Conservation (phyloP, 1,140 invertebrate species). For the Atta colombica region DNA sequence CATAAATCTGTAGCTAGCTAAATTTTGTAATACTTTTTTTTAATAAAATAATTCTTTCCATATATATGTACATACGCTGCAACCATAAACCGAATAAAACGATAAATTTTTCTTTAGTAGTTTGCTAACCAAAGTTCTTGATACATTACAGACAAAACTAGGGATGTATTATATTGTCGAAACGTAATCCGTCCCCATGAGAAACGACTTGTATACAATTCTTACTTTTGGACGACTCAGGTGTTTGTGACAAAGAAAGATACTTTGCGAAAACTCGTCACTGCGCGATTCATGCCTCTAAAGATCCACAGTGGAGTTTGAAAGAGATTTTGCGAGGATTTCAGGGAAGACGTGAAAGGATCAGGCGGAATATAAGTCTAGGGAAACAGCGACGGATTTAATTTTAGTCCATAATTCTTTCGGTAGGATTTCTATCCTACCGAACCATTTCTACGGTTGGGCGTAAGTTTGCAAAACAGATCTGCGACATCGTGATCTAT, state of each 20-base stretch:
- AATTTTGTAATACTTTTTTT: too few species aligned
- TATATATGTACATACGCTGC: too few species aligned
- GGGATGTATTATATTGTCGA: not conserved
- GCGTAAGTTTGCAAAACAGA: constrained; percentile 32
- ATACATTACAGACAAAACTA: not conserved
- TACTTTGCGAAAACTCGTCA: constrained; percentile 13
- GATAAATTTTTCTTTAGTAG: not conserved
- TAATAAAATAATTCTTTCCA: too few species aligned
- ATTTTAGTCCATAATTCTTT: constrained; percentile 65
- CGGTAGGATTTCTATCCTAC: not conserved
- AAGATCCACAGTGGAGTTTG: constrained; percentile 28
- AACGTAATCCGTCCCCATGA: not conserved
- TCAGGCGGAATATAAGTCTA: constrained; percentile 57
- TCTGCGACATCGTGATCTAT: not conserved
- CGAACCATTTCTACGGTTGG: not conserved
- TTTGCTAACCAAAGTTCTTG: not conserved
- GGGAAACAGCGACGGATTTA: constrained; percentile 63
- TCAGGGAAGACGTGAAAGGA: constrained; percentile 41
- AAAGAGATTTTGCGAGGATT: constrained; percentile 63
- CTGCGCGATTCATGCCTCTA: constrained; percentile 23
- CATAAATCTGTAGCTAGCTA: too few species aligned
- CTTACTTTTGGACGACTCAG: not conserved
- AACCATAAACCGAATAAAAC: not conserved
- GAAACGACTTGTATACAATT: not conserved
- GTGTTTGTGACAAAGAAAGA: not conserved